Evolutionary conservation across 2,113 vertebrate genomes (phyloP).

Genomic region (Notiomystis cincta): DNA sequence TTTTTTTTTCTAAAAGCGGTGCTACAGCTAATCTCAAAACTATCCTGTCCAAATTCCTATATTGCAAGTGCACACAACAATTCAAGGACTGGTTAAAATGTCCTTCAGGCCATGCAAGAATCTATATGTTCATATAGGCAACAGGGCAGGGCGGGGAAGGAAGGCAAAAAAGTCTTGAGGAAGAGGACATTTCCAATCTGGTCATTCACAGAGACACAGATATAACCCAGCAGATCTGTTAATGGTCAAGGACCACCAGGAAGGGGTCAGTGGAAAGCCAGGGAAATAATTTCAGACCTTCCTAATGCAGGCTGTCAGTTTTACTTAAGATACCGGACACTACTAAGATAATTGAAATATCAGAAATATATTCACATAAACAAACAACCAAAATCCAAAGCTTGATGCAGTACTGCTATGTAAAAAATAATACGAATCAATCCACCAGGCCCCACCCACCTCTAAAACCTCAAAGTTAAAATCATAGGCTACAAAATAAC

Average conservation of each 20-base stretch:
- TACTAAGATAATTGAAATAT: neutral
- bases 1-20: neutral
- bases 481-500: neutral
- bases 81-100: neutral
- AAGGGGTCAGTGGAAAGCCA: neutral
- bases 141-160: neutral
- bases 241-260: neutral
- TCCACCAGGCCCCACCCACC: neutral
- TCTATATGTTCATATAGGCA: neutral
- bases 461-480: neutral
- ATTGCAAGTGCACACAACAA: neutral
- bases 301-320: neutral
- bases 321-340: neutral
- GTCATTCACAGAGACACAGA: neutral
- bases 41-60: rapidly evolving
- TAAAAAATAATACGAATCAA: neutral
- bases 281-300: neutral
- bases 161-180: neutral
- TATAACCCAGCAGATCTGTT: neutral
- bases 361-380: neutral
- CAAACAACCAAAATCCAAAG: neutral
- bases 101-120: neutral
- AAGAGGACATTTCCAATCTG: neutral
- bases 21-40: neutral
- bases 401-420: neutral